Base-by-base conservation (phyloP, 2,113 vertebrate genomes). In the Campylomormyrus tamandua region DNA sequence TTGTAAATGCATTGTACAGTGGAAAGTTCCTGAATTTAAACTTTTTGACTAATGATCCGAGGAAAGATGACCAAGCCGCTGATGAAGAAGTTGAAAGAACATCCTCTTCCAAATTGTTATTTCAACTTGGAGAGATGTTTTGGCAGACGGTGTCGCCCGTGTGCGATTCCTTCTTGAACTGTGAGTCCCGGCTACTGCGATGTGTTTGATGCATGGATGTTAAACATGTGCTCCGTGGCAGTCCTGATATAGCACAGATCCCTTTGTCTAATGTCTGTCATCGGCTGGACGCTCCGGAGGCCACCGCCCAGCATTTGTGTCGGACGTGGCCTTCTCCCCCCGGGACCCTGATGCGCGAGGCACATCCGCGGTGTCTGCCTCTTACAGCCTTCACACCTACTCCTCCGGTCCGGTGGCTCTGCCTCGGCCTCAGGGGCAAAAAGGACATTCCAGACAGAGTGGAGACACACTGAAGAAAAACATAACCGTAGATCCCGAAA, bases 211-310 rank as follows among this genome's bases (percentile, higher is more conserved):
- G 62, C 90, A 92, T 92, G 93, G 92, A 80, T 90, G 90, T 80
- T 89, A 90, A 92, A 90, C 91, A 52, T 92, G 91, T 92, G 90
- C 90, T 93, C 93, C 91, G 91, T 91, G 89, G 92, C 91, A 88
- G 83, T 92, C 92, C 84, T 93, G 80, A 91, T 93, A 92, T 94
- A 77, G 66, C 93, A 91, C 87, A 92, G 35, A 35, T 91, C 83
- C 24, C 56, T 90, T 91, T 90, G 90, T 62, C 91, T 93, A 58
- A 3, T 92, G 92, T 94, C 95, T 95, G 93, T 95, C 93, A 93
- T 94, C 91, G 90, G 3, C 91, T 91, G 91, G 49, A 39, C 35
- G 91, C 91, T 93, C 93, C 93, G 93, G 94, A 92, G 94, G 13
- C 50, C 17, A 1, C 19, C 19, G 1, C 27, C 70, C 11, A 35